A percentile compares a stretch with the other conserved stretches of the same genome.
These are phyloP conservation scores for Chymomyza amoena DNA, from an alignment of 2,888 invertebrate species.

Conservation along the genomic window DNA sequence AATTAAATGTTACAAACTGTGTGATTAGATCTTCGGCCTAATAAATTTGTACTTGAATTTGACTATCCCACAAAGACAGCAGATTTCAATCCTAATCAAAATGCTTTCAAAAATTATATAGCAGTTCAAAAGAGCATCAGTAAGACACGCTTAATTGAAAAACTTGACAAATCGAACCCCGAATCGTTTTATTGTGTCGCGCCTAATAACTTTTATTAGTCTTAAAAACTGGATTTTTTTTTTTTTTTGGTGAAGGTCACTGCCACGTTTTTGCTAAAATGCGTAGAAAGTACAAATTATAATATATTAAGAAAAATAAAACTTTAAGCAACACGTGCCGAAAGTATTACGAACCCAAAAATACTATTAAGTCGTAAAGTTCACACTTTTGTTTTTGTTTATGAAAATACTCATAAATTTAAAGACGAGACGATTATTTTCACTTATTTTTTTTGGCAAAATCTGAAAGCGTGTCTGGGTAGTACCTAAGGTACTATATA, in stretches of 20 bases:
- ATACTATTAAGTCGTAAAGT: too few species aligned
- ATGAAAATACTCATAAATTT: not conserved
- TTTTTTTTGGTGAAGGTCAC: constrained; percentile 21
- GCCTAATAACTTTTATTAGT: not conserved
- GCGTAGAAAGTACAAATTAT: not conserved
- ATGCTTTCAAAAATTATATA: too few species aligned
- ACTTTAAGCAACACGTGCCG: constrained; percentile 4
- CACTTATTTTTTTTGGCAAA: constrained; percentile 22
- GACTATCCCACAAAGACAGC: not conserved
- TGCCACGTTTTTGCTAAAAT: constrained; percentile 24
- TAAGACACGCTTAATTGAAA: not conserved
- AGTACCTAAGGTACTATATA: not conserved
- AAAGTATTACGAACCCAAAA: too few species aligned
- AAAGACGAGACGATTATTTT: constrained; percentile 23
- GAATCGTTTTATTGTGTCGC: not conserved
- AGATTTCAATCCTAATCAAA: too few species aligned
- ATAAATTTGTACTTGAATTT: too few species aligned
- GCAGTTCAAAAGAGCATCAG: not conserved
- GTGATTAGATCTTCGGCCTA: too few species aligned
- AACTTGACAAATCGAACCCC: not conserved
- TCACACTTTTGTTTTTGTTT: too few species aligned
- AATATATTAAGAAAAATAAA: not conserved
- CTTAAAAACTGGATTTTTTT: constrained; percentile 1
- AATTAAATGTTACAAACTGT: too few species aligned
- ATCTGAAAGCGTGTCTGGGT: constrained; percentile 29